phyloP scores from a whole-genome alignment of 1,140 invertebrate species.

The Manduca sexta region DNA sequence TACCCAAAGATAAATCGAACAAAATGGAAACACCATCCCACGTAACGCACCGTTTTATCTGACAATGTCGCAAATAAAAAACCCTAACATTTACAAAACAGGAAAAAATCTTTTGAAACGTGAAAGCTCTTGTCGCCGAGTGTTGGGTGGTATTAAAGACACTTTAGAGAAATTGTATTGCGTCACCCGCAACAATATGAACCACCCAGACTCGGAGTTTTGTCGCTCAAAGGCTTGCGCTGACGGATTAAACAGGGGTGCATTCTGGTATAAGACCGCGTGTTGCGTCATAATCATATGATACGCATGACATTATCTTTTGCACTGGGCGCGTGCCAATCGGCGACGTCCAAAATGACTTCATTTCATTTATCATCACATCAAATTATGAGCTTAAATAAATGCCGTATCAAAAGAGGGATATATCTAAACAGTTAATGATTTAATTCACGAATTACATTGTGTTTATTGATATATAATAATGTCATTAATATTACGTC shows the following conservation, averaged over 20 bases:
- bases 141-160: constrained; percentile 61
- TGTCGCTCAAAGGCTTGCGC: too few species aligned
- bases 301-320: constrained; percentile 22
- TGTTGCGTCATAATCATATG: constrained; percentile 41
- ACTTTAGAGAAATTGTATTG: constrained; percentile 54
- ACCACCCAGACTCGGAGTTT: constrained; percentile 6
- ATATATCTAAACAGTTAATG: too few species aligned
- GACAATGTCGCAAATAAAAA: constrained; percentile 47
- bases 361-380: neutral
- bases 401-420: too few species aligned
- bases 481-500: too few species aligned
- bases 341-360: constrained; percentile 31
- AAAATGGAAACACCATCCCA: neutral
- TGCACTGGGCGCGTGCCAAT: constrained; percentile 32
- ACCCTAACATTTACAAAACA: constrained; percentile 57
- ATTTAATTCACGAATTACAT: too few species aligned
- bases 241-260: too few species aligned
- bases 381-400: too few species aligned
- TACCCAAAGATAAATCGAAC: neutral
- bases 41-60: constrained; percentile 20
- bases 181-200: constrained; percentile 40
- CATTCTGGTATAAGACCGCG: too few species aligned
- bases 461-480: too few species aligned
- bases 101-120: constrained; percentile 53
- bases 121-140: constrained; percentile 56